A percentile compares a stretch with the other conserved stretches of the same genome.
phyloP scores from a whole-genome alignment of 2,888 invertebrate genomes.

The Siphonodentalium dalli region DNA sequence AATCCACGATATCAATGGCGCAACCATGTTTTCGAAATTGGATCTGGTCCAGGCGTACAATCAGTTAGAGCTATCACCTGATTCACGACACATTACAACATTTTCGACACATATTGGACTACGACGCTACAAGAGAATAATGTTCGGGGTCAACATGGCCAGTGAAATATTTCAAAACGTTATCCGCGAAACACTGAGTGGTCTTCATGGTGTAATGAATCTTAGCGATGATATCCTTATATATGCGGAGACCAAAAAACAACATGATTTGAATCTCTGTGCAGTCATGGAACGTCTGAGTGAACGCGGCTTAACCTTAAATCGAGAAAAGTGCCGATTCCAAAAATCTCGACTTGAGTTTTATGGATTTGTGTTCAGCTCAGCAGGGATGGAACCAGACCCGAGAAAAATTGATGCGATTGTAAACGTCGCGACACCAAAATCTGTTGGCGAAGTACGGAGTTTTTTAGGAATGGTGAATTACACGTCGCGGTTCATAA shows the following conservation, averaged over 20 bases:
- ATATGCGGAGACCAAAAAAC: slow-evolving; percentile 38
- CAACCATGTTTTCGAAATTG: slow-evolving; percentile 32
- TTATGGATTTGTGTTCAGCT: slow-evolving; percentile 24
- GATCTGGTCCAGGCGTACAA: slow-evolving; percentile 37
- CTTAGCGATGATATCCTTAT: slow-evolving; percentile 63
- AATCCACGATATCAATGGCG: slow-evolving; percentile 32
- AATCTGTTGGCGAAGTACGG: slow-evolving; percentile 30
- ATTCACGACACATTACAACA: slow-evolving; percentile 40
- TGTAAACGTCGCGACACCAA: slow-evolving; percentile 23
- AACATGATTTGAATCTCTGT: slow-evolving; percentile 49
- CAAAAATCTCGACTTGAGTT: slow-evolving; percentile 25
- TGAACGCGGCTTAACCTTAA: slow-evolving; percentile 33
- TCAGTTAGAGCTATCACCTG: slow-evolving; percentile 32
- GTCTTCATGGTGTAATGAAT: slow-evolving; percentile 55
- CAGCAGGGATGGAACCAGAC: slow-evolving; percentile 27
- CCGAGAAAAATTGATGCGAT: slow-evolving; percentile 32
- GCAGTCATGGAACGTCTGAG: slow-evolving; percentile 32
- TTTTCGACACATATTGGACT: slow-evolving; percentile 36
- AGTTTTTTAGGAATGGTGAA: slow-evolving; percentile 39
- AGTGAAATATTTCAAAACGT: slow-evolving; percentile 65
- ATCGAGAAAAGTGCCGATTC: slow-evolving; percentile 49
- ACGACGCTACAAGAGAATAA: slow-evolving; percentile 31
- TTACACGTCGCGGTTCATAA: slow-evolving; percentile 38
- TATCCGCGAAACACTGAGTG: slow-evolving; percentile 53
- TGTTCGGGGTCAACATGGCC: slow-evolving; percentile 55